A percentile compares a stretch with the other conserved stretches of the same genome.
Conservation (phyloP, 2,113 vertebrate species). For the Ochotona princeps region DNA sequence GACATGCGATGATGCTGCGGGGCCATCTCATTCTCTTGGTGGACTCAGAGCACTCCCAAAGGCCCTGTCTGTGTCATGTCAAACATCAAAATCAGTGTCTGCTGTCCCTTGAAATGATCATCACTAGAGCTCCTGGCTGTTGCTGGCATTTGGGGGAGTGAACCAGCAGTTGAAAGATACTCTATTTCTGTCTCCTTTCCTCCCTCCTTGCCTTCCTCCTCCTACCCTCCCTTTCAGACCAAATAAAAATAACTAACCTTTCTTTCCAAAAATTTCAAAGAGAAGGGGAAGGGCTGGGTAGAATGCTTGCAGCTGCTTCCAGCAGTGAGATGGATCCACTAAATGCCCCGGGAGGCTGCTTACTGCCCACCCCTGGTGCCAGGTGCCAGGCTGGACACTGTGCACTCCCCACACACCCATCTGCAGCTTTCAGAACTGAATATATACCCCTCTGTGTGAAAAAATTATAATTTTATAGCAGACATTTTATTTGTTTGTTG, state of each 20-base stretch:
- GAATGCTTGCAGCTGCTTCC: neutral
- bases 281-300: rapidly evolving
- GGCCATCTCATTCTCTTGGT: neutral
- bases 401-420: neutral
- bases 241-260: no score
- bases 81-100: neutral
- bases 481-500: neutral
- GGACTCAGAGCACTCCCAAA: neutral
- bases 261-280: no score
- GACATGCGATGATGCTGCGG: no score
- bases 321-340: neutral
- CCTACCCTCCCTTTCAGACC: no score
- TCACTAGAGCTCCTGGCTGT: neutral
- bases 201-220: no score
- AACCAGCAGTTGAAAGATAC: no score
- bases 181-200: no score
- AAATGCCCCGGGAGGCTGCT: no score
- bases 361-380: no score
- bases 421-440: neutral
- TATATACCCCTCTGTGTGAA: neutral
- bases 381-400: rapidly evolving
- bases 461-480: neutral
- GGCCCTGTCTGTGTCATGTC: neutral
- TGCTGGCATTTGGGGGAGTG: no score
- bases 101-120: neutral